phyloP scores from a whole-genome alignment of 2,113 vertebrate species.

The Semicossyphus pulcher region DNA sequence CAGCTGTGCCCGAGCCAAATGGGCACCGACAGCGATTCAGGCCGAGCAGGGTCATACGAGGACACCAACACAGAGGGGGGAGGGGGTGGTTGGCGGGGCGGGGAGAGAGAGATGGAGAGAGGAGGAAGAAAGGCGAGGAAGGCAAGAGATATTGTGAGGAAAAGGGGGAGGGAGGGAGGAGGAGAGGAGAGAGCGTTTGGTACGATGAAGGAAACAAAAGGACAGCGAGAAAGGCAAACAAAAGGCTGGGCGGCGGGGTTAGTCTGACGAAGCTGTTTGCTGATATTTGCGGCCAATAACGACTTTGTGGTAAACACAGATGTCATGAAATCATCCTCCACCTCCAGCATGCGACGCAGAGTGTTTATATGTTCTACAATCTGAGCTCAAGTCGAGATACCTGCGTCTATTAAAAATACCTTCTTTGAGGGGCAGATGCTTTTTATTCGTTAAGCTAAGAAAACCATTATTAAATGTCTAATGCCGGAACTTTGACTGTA shows the following conservation, averaged over 20 bases:
- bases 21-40: constrained; percentile 61
- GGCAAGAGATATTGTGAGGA: constrained; percentile 32
- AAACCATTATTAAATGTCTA: too few species aligned
- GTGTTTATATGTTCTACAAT: neutral
- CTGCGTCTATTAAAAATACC: neutral
- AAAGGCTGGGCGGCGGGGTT: constrained; percentile 22
- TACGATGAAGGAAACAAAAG: constrained; percentile 58
- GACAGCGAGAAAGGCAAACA: constrained; percentile 47
- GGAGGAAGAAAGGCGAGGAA: constrained; percentile 33
- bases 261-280: constrained; percentile 8
- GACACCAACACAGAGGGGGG: constrained; percentile 55
- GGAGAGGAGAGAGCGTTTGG: constrained; percentile 23
- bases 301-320: constrained; percentile 12
- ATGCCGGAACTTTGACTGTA: too few species aligned
- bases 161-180: constrained; percentile 6
- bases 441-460: neutral
- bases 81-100: neutral
- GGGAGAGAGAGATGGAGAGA: constrained; percentile 45
- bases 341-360: neutral
- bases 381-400: neutral
- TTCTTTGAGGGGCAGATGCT: neutral
- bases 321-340: neutral
- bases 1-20: constrained; percentile 70
- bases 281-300: neutral
- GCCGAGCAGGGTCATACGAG: constrained; percentile 72